phyloP scores from a whole-genome alignment of 2,113 vertebrate species.

The Cacatua alba region DNA sequence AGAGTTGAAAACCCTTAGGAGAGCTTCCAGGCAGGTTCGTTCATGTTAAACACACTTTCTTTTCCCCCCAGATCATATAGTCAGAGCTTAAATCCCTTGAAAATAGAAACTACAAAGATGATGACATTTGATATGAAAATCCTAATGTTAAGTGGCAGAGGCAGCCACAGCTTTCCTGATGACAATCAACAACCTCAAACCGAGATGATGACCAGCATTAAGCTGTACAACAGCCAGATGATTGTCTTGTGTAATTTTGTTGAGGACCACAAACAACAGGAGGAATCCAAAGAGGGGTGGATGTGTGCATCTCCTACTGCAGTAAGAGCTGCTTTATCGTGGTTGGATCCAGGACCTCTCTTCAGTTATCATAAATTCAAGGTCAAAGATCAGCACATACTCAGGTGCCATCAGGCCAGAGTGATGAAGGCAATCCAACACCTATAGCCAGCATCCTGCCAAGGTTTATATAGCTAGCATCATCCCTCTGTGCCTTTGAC shows the following conservation, averaged over 20 bases:
- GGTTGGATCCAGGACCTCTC: background rate
- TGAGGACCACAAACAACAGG: background rate
- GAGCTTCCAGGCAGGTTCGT: constrained; percentile 14
- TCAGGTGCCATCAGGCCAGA: background rate
- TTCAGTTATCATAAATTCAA: background rate
- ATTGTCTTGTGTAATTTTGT: constrained; percentile 34
- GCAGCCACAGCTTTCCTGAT: constrained; percentile 20
- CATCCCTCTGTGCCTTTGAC: constrained; percentile 1
- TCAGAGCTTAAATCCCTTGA: constrained; percentile 11
- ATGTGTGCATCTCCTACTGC: background rate
- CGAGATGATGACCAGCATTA: constrained; percentile 36
- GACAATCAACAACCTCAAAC: constrained; percentile 40
- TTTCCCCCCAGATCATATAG: background rate
- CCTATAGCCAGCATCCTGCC: background rate
- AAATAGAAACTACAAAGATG: constrained; percentile 35
- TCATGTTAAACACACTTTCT: constrained; percentile 11
- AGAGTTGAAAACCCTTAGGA: constrained; percentile 23
- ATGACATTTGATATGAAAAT: constrained; percentile 59
- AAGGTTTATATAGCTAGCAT: background rate
- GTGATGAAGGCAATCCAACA: background rate
- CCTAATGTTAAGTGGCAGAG: constrained; percentile 56
- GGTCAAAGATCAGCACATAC: background rate
- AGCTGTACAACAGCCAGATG: constrained; percentile 37
- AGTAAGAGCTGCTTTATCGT: background rate
- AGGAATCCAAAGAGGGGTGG: background rate